Base-by-base conservation (phyloP, 2,113 vertebrate genomes). In the Dasyprocta punctata region DNA sequence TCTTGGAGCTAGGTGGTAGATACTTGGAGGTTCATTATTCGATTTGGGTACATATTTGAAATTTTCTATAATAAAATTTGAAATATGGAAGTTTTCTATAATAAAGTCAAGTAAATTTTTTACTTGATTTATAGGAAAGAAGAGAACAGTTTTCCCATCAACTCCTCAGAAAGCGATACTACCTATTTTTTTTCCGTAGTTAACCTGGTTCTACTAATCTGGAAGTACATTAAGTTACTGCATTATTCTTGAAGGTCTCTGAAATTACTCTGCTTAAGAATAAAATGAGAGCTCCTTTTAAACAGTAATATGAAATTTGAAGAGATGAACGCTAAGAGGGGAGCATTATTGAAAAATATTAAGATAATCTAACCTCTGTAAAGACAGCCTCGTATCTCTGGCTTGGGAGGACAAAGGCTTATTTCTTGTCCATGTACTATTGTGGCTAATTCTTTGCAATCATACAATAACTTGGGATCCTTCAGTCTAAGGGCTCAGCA, bases 231-330 rank as follows among this genome's bases (percentile, higher is more conserved):
- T 73, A 47, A 8, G 44, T 63, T 77, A 92, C 85, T 41, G 38
- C 47, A n/a, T 78, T 92, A 30, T 41, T 93, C 80, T 69, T 77
- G 26, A 88, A 90, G 28, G 1, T 56, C n/a, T 71, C 71, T 87
- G 80, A 96, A 94, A 77, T 96, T 54, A 63, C 20, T 58, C 5
- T 95, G 41, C 56, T 78, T 90, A 82, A 90, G 75, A 92, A 47
- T 44, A 80, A 88, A 28, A 82, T 90, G 88, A 89, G 49, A 81
- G 20, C 80, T 54, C 61, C 38, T 92, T 52, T 58, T 61, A 47
- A 69, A 49, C 56, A 89, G 38, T 88, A 92, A 56, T 7, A 28
- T 94, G 77, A 47, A 82, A 85, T 89, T 41, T 89, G 30, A 84
- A 89, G 92, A 95, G 49, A 52, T 41, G 83, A 67, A 86, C 41